phyloP scores from a whole-genome alignment of 2,113 vertebrate species.

The Arothron firmamentum region DNA sequence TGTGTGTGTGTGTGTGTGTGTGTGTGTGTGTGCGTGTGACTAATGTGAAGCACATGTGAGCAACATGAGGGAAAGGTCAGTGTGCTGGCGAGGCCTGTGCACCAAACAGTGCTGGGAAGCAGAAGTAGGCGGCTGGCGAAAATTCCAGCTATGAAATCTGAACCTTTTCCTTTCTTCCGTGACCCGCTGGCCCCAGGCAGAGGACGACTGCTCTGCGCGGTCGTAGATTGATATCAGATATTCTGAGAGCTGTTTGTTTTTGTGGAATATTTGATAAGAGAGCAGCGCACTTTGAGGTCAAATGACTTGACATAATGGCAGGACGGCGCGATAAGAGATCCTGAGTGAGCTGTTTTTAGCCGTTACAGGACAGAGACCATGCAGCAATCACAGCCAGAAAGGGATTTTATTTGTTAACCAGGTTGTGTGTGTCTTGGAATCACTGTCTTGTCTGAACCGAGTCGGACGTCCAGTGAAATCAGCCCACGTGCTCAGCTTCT shows the following conservation, averaged over 20 bases:
- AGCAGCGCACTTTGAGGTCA: slow-evolving; percentile 48
- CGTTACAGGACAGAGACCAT: too few species aligned
- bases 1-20: background rate
- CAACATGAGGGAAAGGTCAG: slow-evolving; percentile 17
- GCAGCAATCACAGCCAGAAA: too few species aligned
- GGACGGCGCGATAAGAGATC: slow-evolving; percentile 15
- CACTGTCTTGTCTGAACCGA: too few species aligned
- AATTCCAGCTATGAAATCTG: slow-evolving; percentile 59
- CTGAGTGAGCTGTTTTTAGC: background rate
- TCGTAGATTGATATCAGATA: slow-evolving; percentile 54
- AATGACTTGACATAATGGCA: slow-evolving; percentile 54
- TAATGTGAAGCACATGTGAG: slow-evolving; percentile 10
- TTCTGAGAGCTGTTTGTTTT: slow-evolving; percentile 66
- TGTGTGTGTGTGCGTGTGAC: background rate
- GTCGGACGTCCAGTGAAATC: too few species aligned
- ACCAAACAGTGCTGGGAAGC: slow-evolving; percentile 1
- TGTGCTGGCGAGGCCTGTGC: slow-evolving; percentile 14
- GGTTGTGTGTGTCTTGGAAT: too few species aligned
- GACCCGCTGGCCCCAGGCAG: slow-evolving; percentile 31
- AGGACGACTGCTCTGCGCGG: slow-evolving; percentile 30
- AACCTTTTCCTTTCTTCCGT: slow-evolving; percentile 40
- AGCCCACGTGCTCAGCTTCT: slow-evolving; percentile 8
- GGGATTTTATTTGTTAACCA: too few species aligned
- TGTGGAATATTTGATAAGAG: slow-evolving; percentile 58
- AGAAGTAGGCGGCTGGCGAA: slow-evolving; percentile 38